phyloP scores from a whole-genome alignment of 2,888 invertebrate species.

The Aphrophora alni region DNA sequence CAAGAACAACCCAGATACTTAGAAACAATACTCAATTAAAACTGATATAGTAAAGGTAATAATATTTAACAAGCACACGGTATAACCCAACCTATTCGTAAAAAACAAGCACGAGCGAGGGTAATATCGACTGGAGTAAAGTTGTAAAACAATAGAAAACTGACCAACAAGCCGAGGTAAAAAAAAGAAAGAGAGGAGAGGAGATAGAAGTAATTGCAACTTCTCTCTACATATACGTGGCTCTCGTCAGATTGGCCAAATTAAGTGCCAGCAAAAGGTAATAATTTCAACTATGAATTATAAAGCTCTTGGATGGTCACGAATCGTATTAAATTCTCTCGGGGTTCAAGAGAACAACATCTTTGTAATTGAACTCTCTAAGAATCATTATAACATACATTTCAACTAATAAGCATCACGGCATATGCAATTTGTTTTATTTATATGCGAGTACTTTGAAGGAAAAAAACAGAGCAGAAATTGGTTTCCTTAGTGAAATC shows the following conservation, averaged over 20 bases:
- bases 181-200: background rate
- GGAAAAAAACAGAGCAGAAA: background rate
- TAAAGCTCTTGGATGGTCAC: background rate
- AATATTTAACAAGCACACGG: background rate
- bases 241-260: background rate
- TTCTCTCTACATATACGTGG: background rate
- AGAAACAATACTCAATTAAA: background rate
- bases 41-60: background rate
- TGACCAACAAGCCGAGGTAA: background rate
- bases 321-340: background rate
- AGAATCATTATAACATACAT: background rate
- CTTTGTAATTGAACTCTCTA: background rate
- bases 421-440: background rate
- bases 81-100: no score
- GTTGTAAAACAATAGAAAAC: background rate
- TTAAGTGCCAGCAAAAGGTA: conserved; percentile 2
- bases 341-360: background rate
- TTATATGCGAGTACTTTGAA: background rate
- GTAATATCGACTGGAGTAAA: background rate
- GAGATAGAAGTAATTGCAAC: background rate
- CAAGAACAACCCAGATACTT: background rate
- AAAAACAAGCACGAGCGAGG: background rate
- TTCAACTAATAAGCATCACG: background rate
- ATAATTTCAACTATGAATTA: background rate
- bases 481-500: background rate